A percentile compares a stretch with the other conserved stretches of the same genome.
These are phyloP conservation scores for Phymatocera aterrima DNA, from an alignment of 2,888 invertebrate species.

Conservation along the genomic window DNA sequence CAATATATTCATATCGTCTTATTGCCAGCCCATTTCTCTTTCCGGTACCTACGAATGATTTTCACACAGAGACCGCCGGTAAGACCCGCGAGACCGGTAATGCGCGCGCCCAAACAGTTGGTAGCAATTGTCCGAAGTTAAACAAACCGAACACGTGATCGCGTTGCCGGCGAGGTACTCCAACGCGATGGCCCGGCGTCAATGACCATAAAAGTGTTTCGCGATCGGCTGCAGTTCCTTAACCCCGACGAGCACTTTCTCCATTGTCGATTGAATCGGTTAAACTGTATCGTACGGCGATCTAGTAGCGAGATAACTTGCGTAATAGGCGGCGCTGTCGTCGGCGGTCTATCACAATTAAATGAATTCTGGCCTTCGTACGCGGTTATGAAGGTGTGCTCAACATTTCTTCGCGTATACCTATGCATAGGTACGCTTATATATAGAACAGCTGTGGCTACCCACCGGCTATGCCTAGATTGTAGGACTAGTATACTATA, in stretches of 20 bases:
- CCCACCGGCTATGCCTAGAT: too few species aligned
- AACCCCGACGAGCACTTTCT: constrained; percentile 65
- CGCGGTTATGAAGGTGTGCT: neutral
- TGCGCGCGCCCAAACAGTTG: neutral
- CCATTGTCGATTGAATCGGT: constrained; percentile 67
- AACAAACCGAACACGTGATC: neutral
- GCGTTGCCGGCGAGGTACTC: neutral
- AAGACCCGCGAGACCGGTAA: neutral
- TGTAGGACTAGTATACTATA: too few species aligned
- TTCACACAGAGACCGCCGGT: neutral
- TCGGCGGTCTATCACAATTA: constrained; percentile 22
- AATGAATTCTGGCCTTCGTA: neutral
- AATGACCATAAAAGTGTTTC: constrained; percentile 56
- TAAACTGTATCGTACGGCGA: constrained; percentile 54
- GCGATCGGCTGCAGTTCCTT: constrained; percentile 55
- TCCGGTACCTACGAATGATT: neutral
- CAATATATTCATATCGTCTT: constrained; percentile 24
- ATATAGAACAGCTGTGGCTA: too few species aligned
- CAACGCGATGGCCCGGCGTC: constrained; percentile 46
- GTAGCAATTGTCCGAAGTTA: neutral
- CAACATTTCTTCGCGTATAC: too few species aligned
- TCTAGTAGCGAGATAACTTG: constrained; percentile 54
- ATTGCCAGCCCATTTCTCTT: constrained; percentile 13
- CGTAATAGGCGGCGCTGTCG: constrained; percentile 48
- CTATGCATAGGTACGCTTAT: too few species aligned